Base-by-base conservation (phyloP, 2,888 invertebrate genomes). In the Hermaeophaga mercurialis region DNA sequence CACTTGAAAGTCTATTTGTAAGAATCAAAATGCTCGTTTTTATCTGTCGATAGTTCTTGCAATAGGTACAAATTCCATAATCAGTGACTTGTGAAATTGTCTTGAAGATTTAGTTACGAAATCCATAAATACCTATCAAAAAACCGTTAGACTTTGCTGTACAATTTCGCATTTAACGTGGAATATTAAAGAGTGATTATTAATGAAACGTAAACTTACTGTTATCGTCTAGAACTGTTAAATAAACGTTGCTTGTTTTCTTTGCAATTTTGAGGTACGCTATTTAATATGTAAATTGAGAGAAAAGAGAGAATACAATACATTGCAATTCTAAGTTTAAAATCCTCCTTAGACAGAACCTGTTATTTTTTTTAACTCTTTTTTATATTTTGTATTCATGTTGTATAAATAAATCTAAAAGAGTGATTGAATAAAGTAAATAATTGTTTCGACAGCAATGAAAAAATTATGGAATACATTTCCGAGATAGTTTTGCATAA, bases 201-300 rank as follows among this genome's bases (percentile, higher is more conserved):
- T 47, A 15, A 34, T 24, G 22, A 36, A 36, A 33, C 28, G 28
- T 28, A 45, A 26, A 28, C 26, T 12, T 44, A 46, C 47, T 47
- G 47, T 47, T 47, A 47, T 47, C 47, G 47, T 47, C 22, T 24
- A 39, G 12, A 44, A 48, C 48, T 48, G 38, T 48, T 48, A 48
- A 48, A 18, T 48, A 26, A 48, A 48, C 12, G 9, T 11, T 11
- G 14, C 2, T 45, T 8, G 46, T 45, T 45, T 45, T 45, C 46
- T 38, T 48, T 38, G 48, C 48, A 48, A 24, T 38, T 48, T 48
- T 28, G 38, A 39, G 24, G 12, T 26, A 28, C 19, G 14, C 18
- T 38, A 39, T 38, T 48, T 38, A 48, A 38, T 48, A 48, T 48
- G 48, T 24, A 38, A 26, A 48, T 48, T 48, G 39, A 17, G 15